Conservation (phyloP, 2,113 vertebrate genomes). For the Rana temporaria region DNA sequence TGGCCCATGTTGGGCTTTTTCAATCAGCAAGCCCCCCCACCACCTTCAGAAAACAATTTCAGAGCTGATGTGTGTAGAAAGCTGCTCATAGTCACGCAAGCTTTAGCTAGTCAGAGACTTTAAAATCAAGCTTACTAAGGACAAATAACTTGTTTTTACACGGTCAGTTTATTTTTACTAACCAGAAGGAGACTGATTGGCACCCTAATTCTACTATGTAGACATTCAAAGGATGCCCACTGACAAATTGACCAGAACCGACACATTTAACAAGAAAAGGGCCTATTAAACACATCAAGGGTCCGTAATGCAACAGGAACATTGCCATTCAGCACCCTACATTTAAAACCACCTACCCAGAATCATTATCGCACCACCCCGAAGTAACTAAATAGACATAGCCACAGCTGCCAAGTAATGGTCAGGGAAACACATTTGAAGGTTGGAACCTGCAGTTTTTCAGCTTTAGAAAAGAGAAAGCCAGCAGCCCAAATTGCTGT, state of each 20-base stretch:
- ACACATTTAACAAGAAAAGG: conserved; percentile 11
- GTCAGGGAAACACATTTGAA: conserved; percentile 22
- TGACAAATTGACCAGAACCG: conserved; percentile 6
- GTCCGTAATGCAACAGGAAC: conserved; percentile 6
- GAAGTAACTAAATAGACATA: not conserved
- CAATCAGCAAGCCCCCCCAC: too few species aligned
- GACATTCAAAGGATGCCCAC: conserved; percentile 8
- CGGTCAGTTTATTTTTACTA: not conserved
- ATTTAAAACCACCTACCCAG: conserved; percentile 30
- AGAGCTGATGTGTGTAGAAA: too few species aligned
- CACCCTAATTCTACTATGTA: not conserved
- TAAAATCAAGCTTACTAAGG: too few species aligned
- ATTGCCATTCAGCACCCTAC: conserved; percentile 43
- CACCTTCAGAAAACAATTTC: too few species aligned
- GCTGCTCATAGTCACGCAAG: too few species aligned
- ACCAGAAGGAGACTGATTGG: conserved; percentile 12
- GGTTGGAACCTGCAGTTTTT: conserved; percentile 33
- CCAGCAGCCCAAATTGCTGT: conserved; percentile 41
- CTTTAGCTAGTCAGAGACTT: too few species aligned
- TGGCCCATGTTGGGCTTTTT: too few species aligned
- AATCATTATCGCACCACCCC: conserved; percentile 7
- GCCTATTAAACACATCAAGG: conserved; percentile 4
- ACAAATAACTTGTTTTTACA: not conserved
- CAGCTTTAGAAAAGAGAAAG: conserved; percentile 13
- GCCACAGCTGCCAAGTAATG: conserved; percentile 12